These are phyloP conservation scores for Drosophila sproati DNA, from an alignment of 1,140 invertebrate genomes.

Conservation along the genomic window DNA sequence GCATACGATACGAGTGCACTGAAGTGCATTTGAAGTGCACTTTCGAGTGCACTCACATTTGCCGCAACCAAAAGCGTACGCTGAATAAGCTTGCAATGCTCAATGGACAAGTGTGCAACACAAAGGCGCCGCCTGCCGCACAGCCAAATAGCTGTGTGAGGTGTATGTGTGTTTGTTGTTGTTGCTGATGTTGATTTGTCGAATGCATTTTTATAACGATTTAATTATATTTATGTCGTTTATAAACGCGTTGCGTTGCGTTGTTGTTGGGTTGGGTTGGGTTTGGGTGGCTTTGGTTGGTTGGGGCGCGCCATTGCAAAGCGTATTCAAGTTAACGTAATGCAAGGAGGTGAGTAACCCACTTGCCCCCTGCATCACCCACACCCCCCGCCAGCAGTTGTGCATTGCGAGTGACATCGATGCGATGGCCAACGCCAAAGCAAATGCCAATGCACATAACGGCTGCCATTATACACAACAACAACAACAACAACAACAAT, in stretches of 20 bases:
- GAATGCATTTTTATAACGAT: conserved; percentile 78
- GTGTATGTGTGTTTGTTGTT: conserved; percentile 6
- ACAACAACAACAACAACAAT: conserved; percentile 43
- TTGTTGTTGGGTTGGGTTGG: not conserved
- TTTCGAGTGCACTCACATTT: conserved; percentile 4
- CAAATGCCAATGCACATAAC: conserved; percentile 60
- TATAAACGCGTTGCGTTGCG: conserved; percentile 3
- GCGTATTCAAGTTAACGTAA: conserved; percentile 69
- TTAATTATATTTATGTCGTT: conserved; percentile 78
- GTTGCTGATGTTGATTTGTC: conserved; percentile 22
- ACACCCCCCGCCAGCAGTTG: not conserved
- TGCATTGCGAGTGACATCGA: not conserved
- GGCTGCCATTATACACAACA: conserved; percentile 68
- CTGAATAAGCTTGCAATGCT: conserved; percentile 37
- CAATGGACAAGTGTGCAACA: conserved; percentile 48
- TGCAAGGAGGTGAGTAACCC: conserved; percentile 49
- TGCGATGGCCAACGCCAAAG: conserved; percentile 3
- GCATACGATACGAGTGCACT: conserved; percentile 37
- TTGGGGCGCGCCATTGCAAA: conserved; percentile 45
- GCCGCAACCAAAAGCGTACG: not conserved
- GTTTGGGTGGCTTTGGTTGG: not conserved
- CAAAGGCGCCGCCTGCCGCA: not conserved
- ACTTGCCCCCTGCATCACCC: not conserved
- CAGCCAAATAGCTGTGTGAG: not conserved
- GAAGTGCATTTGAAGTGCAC: not conserved